Evolutionary conservation across 2,113 vertebrate species (phyloP).

Genomic region (Emydura subglobosa): DNA sequence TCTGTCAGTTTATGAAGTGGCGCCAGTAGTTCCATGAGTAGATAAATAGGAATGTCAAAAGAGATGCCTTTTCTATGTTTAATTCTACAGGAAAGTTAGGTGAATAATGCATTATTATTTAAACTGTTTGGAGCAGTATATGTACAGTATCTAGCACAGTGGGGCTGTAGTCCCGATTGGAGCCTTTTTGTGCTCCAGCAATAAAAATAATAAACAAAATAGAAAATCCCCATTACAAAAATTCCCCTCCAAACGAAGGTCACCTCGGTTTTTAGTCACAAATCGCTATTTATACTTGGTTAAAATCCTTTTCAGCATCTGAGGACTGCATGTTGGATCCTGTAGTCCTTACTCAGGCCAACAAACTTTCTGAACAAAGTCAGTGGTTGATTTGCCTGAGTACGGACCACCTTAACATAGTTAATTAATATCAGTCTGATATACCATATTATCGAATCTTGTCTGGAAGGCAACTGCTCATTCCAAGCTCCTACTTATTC

Average conservation of each 20-base stretch:
- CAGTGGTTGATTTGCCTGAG: neutral
- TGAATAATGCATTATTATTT: neutral
- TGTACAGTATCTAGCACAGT: neutral
- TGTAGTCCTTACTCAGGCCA: neutral
- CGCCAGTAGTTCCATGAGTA: neutral
- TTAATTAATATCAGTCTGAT: neutral
- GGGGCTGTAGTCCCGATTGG: neutral
- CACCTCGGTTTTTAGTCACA: neutral
- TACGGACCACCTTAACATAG: neutral
- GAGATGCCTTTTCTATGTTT: neutral
- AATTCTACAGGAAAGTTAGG: conserved; percentile 1
- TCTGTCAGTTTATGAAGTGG: neutral
- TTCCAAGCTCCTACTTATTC: conserved; percentile 35
- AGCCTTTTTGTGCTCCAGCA: neutral
- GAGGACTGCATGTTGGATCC: neutral
- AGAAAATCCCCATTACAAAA: neutral
- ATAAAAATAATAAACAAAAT: neutral
- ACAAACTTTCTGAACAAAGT: neutral
- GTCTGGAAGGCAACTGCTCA: conserved; percentile 49
- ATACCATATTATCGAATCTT: neutral
- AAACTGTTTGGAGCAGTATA: neutral
- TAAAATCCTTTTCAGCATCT: neutral
- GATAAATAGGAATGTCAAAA: neutral
- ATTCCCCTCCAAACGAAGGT: neutral
- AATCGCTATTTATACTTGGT: neutral